A percentile compares a stretch with the other conserved stretches of the same genome.
phyloP scores from a whole-genome alignment of 1,140 invertebrate genomes.

The Tetranychus cinnabarinus region DNA sequence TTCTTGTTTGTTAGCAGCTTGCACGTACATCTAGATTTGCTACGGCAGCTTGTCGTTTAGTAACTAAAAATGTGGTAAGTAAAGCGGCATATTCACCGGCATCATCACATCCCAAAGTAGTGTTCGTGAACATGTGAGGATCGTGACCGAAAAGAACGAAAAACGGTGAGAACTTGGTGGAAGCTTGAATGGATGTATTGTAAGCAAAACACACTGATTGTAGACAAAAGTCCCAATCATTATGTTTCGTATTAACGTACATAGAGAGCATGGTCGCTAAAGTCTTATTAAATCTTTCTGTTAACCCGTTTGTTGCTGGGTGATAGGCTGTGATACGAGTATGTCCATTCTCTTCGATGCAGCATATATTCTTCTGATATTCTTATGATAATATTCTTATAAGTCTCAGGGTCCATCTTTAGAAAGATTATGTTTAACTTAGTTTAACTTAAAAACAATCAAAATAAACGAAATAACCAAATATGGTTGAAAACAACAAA shows the following conservation, averaged over 20 bases:
- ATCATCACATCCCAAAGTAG: not conserved
- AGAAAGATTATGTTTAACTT: no score
- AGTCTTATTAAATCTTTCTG: not conserved
- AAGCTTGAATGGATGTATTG: constrained; percentile 10
- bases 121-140: not conserved
- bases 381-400: no score
- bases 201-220: constrained; percentile 12
- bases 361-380: no score
- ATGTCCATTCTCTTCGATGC: no score
- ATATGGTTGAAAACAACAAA: no score
- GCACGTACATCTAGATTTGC: not conserved
- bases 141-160: constrained; percentile 15
- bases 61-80: not conserved
- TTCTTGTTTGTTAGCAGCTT: not conserved
- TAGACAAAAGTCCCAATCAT: no score
- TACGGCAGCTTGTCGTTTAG: not conserved
- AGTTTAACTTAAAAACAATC: no score
- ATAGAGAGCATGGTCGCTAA: no score
- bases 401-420: no score
- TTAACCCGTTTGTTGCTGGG: constrained; percentile 13
- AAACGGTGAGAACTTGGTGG: constrained; percentile 13
- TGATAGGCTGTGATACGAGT: constrained; percentile 9
- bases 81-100: not conserved
- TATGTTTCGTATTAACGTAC: no score
- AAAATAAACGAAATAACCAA: no score